Conservation (phyloP, 2,888 invertebrate genomes). For the Tupiocoris notatus region DNA sequence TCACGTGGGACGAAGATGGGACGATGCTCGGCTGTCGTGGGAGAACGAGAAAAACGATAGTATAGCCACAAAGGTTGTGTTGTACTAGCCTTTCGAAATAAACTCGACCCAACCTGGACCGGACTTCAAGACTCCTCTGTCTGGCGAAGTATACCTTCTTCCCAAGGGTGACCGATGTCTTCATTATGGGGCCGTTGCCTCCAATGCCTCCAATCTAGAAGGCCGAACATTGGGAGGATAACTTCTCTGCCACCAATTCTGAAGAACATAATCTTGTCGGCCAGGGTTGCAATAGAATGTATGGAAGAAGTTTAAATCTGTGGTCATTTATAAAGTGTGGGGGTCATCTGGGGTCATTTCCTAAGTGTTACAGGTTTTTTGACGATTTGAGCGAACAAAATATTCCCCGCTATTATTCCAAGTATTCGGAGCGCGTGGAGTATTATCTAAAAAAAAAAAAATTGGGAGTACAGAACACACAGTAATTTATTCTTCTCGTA, state of each 20-base stretch:
- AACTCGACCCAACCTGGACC: constrained; percentile 15
- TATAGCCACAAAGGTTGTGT: background rate
- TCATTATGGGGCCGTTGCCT: constrained; percentile 47
- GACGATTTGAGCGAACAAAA: no score
- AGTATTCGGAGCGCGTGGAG: no score
- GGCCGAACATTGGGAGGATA: constrained; percentile 4
- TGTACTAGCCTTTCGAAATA: constrained; percentile 42
- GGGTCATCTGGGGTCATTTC: no score
- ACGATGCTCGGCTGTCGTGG: background rate
- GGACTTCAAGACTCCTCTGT: background rate
- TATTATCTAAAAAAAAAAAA: no score
- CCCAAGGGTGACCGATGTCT: constrained; percentile 41
- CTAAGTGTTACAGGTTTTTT: no score
- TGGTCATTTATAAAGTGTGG: no score
- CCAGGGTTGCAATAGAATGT: background rate
- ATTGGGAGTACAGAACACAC: no score
- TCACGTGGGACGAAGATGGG: constrained; percentile 12
- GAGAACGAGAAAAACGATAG: constrained; percentile 31
- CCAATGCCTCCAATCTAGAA: constrained; percentile 39
- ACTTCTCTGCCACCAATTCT: background rate
- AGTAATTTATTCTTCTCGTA: no score
- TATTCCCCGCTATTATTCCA: no score
- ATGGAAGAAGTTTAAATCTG: no score
- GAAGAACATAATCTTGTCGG: background rate
- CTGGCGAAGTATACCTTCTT: background rate